Base-by-base conservation (phyloP, 2,888 invertebrate species). In the Acanthopleura granulata region DNA sequence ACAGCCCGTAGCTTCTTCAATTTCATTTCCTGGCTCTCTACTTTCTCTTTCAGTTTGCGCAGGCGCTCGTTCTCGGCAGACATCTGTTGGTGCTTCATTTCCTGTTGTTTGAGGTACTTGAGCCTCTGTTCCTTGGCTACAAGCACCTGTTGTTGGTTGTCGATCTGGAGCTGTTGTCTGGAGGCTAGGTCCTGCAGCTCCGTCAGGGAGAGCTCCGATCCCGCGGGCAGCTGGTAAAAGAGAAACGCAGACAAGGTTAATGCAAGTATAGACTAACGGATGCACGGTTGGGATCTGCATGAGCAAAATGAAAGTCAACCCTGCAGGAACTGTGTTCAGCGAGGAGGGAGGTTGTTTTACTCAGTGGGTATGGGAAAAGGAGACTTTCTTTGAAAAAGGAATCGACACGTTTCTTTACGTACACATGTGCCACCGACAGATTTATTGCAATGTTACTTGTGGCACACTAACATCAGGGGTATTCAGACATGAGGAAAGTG, bases 111-210 rank as follows among this genome's bases (percentile, higher is more conserved):
- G 87, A 98, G 94, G 93, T 96, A 97, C 90, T 97, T 94, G 91
- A 97, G 93, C 88, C 97, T 93, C 92, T 97, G 96, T 92, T 97
- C 97, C 92, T 96, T 96, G 88, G 96, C 96, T 88, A 96, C 95
- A 90, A 97, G 93, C 92, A 96, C 93, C 83, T 91, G 93, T 91
- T 96, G 96, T 93, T 98, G 98, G 90, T 95, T 95, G 93, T 97
- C 97, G 91, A 98, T 97, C 93, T 98, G 97, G 92, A 97, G 95
- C 93, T 98, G 97, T 93, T 98, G 98, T 90, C 97, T 94, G 91
- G 96, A 94, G 91, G 98, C 98, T 97, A 98, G 97, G 91, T 97
- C 97, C 93, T 97, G 97, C 93, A 98, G 95, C 94, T 98, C 97
- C 91, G 95, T 94, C 93, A 97, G 83, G 72, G 89, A 90, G 87